A percentile compares a stretch with the other conserved stretches of the same genome.
Conservation (phyloP, 2,113 vertebrate species). For the Macquaria ambigua region DNA sequence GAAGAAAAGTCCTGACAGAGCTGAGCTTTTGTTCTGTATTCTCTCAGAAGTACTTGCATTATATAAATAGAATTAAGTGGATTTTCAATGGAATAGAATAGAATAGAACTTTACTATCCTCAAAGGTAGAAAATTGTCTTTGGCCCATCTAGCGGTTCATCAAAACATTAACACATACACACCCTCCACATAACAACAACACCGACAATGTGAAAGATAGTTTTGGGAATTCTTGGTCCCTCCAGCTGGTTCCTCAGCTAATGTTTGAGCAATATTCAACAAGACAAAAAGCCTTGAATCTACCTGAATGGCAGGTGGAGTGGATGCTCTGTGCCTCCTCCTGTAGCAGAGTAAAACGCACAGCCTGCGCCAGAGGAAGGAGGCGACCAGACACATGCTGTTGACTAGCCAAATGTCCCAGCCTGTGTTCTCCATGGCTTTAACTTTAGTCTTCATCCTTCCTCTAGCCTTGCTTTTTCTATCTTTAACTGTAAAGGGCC, state of each 20-base stretch:
- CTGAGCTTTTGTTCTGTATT: not conserved
- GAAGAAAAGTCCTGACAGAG: not conserved
- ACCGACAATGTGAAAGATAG: not conserved
- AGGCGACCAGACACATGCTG: conserved; percentile 87
- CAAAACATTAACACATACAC: not conserved
- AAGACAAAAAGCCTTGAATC: conserved; percentile 50
- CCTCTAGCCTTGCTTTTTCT: conserved; percentile 12
- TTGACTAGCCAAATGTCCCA: conserved; percentile 88
- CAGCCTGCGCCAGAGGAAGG: conserved; percentile 86
- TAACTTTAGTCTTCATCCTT: conserved; percentile 60
- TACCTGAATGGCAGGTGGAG: conserved; percentile 87
- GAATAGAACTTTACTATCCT: conserved; percentile 4
- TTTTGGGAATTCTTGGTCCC: not conserved
- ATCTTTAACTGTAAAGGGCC: conserved; percentile 38
- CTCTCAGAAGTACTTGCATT: not conserved
- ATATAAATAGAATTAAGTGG: not conserved
- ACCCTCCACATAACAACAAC: not conserved
- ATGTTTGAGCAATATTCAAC: not conserved
- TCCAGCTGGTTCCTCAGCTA: not conserved
- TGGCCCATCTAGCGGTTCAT: not conserved
- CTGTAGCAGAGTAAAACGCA: conserved; percentile 82
- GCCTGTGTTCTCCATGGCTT: conserved; percentile 83
- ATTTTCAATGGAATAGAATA: not conserved
- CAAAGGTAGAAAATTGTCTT: not conserved
- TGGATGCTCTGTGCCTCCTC: conserved; percentile 80